Evolutionary conservation across 2,797 vertebrate species (phyloP).

Genomic region (Glyptemys insculpta): DNA sequence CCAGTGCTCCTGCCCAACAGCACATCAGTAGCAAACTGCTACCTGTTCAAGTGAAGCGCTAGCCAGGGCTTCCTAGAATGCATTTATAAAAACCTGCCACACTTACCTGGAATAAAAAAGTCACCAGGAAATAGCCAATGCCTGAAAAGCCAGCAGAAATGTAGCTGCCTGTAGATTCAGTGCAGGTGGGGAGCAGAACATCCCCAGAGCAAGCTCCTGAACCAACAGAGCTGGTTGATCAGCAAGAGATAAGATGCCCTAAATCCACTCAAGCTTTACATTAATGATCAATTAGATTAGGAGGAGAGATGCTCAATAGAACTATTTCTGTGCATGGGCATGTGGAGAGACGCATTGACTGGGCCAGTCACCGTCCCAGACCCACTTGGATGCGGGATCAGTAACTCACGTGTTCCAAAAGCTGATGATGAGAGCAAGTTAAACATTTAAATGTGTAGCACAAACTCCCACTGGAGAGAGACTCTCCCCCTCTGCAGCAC

Average conservation of each 20-base stretch:
- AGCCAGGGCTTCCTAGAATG: background rate
- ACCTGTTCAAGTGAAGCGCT: background rate
- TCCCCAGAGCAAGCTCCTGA: background rate
- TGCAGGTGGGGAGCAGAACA: background rate
- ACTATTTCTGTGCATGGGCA: background rate
- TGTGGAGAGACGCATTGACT: background rate
- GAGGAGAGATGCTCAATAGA: background rate
- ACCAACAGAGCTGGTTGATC: rapidly evolving
- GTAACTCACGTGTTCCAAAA: background rate
- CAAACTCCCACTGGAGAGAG: too few relatives aligned
- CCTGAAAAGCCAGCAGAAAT: too few relatives aligned
- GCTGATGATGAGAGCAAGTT: background rate
- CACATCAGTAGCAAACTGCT: background rate
- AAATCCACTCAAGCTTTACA: background rate
- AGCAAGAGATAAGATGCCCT: background rate
- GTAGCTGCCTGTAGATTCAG: too few relatives aligned
- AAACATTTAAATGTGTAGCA: background rate
- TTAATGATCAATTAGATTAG: slow-evolving; percentile 43
- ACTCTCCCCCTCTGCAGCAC: background rate
- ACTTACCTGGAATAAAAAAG: background rate
- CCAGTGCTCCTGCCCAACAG: background rate
- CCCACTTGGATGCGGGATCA: background rate
- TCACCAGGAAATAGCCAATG: background rate
- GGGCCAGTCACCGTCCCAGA: background rate
- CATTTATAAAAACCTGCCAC: background rate